Conservation (phyloP, 2,797 vertebrate genomes). For the Nannoperca australis region DNA sequence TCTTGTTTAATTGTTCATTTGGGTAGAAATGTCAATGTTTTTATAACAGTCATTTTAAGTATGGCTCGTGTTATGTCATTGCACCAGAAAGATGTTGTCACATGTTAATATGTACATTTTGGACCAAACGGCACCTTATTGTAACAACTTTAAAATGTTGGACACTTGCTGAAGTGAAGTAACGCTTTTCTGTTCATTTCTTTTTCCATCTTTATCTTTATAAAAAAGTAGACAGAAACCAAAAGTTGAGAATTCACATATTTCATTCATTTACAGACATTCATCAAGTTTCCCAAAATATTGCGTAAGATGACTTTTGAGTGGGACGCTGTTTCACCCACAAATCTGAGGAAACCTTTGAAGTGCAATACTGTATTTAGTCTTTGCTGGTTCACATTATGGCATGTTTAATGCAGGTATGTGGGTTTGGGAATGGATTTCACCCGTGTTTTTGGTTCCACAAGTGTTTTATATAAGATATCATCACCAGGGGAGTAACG, state of each 20-base stretch:
- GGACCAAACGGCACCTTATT: constrained; percentile 45
- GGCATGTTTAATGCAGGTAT: constrained; percentile 1
- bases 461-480: neutral
- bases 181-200: neutral
- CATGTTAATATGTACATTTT: constrained; percentile 3
- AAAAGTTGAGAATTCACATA: neutral
- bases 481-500: constrained; percentile 29
- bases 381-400: constrained; percentile 12
- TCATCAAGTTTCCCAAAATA: neutral
- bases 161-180: neutral
- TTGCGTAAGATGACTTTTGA: neutral
- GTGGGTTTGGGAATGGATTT: constrained; percentile 13
- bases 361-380: constrained; percentile 61
- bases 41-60: constrained; percentile 11
- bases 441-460: constrained; percentile 13
- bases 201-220: neutral
- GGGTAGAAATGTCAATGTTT: constrained; percentile 5
- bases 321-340: constrained; percentile 9
- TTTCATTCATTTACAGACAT: neutral
- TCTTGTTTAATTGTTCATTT: constrained; percentile 26
- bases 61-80: constrained; percentile 10
- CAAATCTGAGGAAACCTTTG: constrained; percentile 44
- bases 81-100: constrained; percentile 20
- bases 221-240: neutral
- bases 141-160: neutral